These are phyloP conservation scores for Tachuris rubrigastra DNA, from an alignment of 2,113 vertebrate species.

Conservation along the genomic window DNA sequence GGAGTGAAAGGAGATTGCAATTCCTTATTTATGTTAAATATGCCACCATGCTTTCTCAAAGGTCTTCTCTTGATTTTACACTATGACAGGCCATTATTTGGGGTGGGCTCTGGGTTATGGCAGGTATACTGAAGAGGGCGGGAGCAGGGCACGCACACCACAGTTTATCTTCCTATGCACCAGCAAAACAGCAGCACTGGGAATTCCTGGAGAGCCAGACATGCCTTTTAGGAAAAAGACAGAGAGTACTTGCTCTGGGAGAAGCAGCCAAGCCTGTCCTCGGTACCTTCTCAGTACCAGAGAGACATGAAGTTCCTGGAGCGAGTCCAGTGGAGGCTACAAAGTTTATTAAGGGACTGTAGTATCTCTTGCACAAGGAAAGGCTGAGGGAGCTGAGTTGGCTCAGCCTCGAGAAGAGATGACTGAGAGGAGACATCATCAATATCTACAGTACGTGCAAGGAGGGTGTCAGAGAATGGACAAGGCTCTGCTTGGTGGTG, in stretches of 20 bases:
- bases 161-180: not conserved
- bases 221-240: not conserved
- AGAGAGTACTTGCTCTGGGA: not conserved
- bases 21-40: not conserved
- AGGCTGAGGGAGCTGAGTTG: not conserved
- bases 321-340: too few species aligned
- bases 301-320: not conserved
- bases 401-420: not conserved
- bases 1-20: not conserved
- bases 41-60: not conserved
- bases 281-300: rapidly evolving
- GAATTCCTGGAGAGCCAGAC: not conserved
- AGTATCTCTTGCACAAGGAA: not conserved
- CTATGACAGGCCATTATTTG: not conserved
- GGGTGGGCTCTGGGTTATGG: not conserved
- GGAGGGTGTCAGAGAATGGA: not conserved
- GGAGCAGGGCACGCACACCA: not conserved
- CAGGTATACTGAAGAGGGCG: rapidly evolving
- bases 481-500: not conserved
- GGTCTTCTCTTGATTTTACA: not conserved
- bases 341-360: not conserved
- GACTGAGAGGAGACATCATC: not conserved
- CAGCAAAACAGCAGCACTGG: not conserved
- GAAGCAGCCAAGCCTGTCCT: not conserved
- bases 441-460: not conserved